Evolutionary conservation across 2,113 vertebrate species (phyloP).

Genomic region (Rhadina sibilatrix): DNA sequence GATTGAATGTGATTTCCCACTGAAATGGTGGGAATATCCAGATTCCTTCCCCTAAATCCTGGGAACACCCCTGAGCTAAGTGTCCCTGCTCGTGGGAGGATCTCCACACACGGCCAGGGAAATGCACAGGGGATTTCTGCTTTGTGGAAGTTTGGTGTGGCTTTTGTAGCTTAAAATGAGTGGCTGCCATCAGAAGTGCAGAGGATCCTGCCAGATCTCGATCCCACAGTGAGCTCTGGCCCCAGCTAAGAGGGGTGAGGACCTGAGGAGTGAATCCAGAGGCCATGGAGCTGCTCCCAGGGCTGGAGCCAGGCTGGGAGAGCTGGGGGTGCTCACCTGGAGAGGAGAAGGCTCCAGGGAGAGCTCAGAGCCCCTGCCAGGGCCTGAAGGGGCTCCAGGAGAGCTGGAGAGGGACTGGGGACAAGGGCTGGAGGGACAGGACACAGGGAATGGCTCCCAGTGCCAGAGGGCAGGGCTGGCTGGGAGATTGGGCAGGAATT

Average conservation of each 20-base stretch:
- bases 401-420: not conserved
- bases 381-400: not conserved
- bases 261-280: not conserved
- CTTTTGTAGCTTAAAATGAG: not conserved
- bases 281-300: fast-evolving
- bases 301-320: not conserved
- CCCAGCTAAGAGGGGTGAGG: not conserved
- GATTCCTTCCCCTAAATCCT: not conserved
- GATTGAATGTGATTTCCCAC: not conserved
- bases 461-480: not conserved
- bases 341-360: not conserved
- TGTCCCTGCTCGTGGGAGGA: not conserved
- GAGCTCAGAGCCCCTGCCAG: not conserved
- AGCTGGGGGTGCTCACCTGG: not conserved
- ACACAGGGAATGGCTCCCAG: not conserved
- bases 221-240: not conserved
- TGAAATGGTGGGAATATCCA: not conserved
- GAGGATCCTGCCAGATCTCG: not conserved
- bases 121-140: not conserved
- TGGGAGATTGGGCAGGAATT: not conserved
- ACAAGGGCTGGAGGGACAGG: not conserved
- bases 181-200: not conserved
- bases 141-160: not conserved
- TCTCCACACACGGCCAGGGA: not conserved
- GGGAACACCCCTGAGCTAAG: not conserved